Conservation (phyloP, 1,140 invertebrate species). For the Orchesella cincta region DNA sequence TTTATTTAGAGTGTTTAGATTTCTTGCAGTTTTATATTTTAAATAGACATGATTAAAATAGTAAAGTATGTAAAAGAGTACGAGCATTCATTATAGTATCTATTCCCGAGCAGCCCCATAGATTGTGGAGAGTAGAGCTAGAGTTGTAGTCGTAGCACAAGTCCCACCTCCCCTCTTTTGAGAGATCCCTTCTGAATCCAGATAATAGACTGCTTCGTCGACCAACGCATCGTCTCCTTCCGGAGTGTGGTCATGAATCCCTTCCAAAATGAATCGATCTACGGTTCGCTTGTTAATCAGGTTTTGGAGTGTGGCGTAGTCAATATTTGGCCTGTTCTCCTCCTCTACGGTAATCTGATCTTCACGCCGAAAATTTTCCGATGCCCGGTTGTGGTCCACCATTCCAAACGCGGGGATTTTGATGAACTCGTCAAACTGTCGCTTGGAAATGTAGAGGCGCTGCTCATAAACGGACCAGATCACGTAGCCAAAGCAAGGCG, state of each 20-base stretch:
- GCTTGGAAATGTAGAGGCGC: background rate
- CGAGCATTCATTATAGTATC: too few species aligned
- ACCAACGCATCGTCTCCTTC: background rate
- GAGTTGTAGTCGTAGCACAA: too few species aligned
- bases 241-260: background rate
- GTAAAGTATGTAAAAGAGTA: too few species aligned
- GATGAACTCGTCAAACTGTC: conserved; percentile 2
- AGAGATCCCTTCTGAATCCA: too few species aligned
- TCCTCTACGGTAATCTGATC: background rate
- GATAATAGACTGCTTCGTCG: background rate
- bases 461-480: background rate
- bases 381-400: background rate
- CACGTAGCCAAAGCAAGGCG: background rate
- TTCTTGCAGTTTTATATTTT: too few species aligned
- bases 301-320: background rate
- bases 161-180: too few species aligned
- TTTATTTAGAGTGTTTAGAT: too few species aligned
- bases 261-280: background rate
- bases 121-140: too few species aligned
- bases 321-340: background rate
- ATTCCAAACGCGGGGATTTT: background rate
- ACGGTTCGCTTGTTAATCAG: background rate
- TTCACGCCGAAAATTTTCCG: background rate
- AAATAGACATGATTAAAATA: too few species aligned
- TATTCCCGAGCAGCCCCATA: too few species aligned